phyloP scores from a whole-genome alignment of 2,797 vertebrate genomes.

The Sphenodon punctatus region DNA sequence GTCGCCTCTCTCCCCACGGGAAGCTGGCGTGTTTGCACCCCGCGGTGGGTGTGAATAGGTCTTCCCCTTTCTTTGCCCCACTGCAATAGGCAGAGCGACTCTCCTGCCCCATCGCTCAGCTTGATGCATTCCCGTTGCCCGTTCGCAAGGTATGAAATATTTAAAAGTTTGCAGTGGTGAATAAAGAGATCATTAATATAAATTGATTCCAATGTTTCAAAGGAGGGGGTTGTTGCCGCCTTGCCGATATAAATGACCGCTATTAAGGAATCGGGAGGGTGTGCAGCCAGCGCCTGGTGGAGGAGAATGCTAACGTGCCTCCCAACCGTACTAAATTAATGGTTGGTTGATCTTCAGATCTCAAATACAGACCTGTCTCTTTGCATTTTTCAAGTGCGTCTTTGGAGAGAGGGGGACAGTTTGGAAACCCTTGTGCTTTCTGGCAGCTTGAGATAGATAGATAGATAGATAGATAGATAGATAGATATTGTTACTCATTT shows the following conservation, averaged over 20 bases:
- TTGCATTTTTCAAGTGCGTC: neutral
- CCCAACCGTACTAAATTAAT: no score
- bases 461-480: no score
- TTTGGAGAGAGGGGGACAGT: neutral
- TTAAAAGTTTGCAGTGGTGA: conserved; percentile 64
- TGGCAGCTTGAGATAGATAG: no score
- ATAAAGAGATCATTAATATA: conserved; percentile 57
- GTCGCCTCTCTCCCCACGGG: neutral
- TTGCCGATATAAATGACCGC: neutral
- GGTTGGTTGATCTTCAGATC: neutral
- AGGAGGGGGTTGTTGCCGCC: conserved; percentile 18
- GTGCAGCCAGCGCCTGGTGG: neutral
- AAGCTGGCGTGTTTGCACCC: no score
- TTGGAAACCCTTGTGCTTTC: no score
- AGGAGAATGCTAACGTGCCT: no score
- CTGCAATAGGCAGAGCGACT: no score
- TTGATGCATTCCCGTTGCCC: conserved; percentile 12
- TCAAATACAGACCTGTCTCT: neutral
- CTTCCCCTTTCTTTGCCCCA: no score
- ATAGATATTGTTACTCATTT: no score
- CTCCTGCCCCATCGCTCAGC: neutral
- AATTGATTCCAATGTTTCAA: conserved; percentile 56
- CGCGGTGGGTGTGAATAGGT: no score
- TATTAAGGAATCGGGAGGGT: neutral
- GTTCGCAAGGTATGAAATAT: conserved; percentile 65